Evolutionary conservation across 2,888 invertebrate genomes (phyloP).

Genomic region (Drosophila putrida): DNA sequence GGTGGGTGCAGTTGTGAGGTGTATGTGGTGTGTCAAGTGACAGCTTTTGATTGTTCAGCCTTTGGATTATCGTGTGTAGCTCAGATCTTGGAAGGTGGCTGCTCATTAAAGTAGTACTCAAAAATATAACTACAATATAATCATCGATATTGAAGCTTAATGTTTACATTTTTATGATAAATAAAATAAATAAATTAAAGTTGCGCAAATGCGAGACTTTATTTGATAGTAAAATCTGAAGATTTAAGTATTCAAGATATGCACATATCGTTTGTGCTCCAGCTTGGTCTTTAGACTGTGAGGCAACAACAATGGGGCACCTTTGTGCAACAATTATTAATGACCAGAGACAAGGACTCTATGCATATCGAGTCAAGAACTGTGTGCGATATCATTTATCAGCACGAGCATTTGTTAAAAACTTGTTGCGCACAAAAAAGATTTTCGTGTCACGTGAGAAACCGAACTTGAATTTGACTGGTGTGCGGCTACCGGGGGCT

Average conservation of each 20-base stretch:
- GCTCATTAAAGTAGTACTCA: background rate
- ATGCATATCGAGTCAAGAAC: slow-evolving; percentile 73
- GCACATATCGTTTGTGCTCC: slow-evolving; percentile 13
- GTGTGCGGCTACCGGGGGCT: slow-evolving; percentile 65
- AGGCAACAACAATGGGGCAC: slow-evolving; percentile 18
- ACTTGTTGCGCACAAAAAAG: slow-evolving; percentile 84
- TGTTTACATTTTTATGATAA: no score
- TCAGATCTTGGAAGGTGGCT: background rate
- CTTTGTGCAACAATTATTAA: slow-evolving; percentile 76
- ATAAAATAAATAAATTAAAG: no score
- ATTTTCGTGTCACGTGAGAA: slow-evolving; percentile 83
- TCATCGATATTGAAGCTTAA: no score
- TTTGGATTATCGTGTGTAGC: slow-evolving; percentile 37
- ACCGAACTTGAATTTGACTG: slow-evolving; percentile 46
- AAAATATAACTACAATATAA: no score
- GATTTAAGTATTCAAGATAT: slow-evolving; percentile 4
- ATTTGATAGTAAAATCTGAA: no score
- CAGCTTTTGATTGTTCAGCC: slow-evolving; percentile 14
- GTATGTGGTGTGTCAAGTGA: slow-evolving; percentile 33
- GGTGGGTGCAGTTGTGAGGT: slow-evolving; percentile 6
- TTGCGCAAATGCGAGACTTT: no score
- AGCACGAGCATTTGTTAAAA: slow-evolving; percentile 76
- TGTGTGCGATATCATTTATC: slow-evolving; percentile 82
- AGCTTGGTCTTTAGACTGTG: background rate
- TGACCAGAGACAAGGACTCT: slow-evolving; percentile 66